These are phyloP conservation scores for Diphyllodes magnificus DNA, from an alignment of 2,113 vertebrate genomes.

Conservation along the genomic window DNA sequence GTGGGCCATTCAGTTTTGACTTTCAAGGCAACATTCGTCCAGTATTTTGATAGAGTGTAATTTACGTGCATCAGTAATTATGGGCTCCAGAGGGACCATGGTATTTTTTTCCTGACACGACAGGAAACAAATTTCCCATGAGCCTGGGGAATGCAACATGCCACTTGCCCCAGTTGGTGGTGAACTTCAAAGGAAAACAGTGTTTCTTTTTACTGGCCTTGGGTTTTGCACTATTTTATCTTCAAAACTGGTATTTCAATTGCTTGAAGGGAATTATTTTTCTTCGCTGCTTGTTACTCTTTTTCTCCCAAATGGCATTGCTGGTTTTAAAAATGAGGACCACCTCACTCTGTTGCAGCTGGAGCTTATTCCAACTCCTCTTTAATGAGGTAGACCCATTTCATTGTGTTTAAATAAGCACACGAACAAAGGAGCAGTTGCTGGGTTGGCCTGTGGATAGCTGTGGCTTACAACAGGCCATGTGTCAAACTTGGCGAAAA, in stretches of 20 bases:
- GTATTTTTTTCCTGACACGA: neutral
- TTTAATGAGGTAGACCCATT: neutral
- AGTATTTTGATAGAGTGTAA: neutral
- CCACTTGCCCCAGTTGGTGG: conserved; percentile 19
- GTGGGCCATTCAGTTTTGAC: neutral
- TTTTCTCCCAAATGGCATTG: neutral
- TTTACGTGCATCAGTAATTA: neutral
- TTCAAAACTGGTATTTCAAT: neutral
- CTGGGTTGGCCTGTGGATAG: neutral
- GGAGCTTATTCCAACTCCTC: neutral
- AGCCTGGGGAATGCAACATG: neutral
- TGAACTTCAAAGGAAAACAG: neutral
- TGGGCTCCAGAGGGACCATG: neutral
- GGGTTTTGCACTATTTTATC: neutral
- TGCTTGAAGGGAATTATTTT: neutral
- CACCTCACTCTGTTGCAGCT: neutral
- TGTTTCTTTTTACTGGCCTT: neutral
- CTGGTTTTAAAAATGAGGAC: neutral
- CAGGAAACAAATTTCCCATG: conserved; percentile 7
- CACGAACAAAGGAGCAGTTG: neutral
- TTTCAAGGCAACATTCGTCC: neutral
- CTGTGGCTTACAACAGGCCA: neutral
- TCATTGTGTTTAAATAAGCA: neutral
- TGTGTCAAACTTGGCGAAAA: neutral
- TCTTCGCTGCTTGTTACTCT: neutral